Conservation (phyloP, 1,140 invertebrate species). For the Zaprionus ghesquierei region DNA sequence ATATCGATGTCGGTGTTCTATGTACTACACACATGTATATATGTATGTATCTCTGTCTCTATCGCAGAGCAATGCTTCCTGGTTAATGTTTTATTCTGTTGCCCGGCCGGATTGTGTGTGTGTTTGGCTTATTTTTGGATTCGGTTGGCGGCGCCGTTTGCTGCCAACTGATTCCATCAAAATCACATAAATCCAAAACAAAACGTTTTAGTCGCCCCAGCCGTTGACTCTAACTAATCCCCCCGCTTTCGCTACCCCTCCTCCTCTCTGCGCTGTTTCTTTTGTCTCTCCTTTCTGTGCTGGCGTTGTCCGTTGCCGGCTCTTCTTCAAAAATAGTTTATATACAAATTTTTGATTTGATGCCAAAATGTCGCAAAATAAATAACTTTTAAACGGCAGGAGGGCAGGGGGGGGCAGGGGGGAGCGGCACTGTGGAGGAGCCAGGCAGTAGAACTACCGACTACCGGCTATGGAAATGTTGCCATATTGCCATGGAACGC, state of each 20-base stretch:
- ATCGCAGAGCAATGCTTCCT: slow-evolving; percentile 2
- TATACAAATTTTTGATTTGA: slow-evolving; percentile 77
- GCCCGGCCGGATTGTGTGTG: slow-evolving; percentile 21
- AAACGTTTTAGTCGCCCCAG: slow-evolving; percentile 73
- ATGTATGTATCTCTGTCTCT: neutral
- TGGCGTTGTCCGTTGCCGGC: neutral
- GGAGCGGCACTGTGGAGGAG: neutral
- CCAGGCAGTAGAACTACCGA: neutral
- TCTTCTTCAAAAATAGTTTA: slow-evolving; percentile 75
- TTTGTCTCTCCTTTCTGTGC: neutral
- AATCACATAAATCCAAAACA: slow-evolving; percentile 77
- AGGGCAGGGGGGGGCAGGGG: neutral
- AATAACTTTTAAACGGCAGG: slow-evolving; percentile 57
- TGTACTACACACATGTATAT: neutral
- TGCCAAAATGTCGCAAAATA: slow-evolving; percentile 75
- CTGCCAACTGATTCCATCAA: slow-evolving; percentile 72
- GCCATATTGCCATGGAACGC: neutral
- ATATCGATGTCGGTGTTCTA: slow-evolving; percentile 29
- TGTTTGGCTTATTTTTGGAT: slow-evolving; percentile 68
- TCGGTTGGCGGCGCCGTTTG: slow-evolving; percentile 56
- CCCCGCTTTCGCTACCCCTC: neutral
- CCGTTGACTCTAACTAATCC: slow-evolving; percentile 37
- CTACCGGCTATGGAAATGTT: slow-evolving; percentile 18
- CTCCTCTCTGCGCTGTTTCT: neutral
- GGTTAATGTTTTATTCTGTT: slow-evolving; percentile 4